Evolutionary conservation across 1,140 invertebrate genomes (phyloP).

Genomic region (Pararge aegeria): DNA sequence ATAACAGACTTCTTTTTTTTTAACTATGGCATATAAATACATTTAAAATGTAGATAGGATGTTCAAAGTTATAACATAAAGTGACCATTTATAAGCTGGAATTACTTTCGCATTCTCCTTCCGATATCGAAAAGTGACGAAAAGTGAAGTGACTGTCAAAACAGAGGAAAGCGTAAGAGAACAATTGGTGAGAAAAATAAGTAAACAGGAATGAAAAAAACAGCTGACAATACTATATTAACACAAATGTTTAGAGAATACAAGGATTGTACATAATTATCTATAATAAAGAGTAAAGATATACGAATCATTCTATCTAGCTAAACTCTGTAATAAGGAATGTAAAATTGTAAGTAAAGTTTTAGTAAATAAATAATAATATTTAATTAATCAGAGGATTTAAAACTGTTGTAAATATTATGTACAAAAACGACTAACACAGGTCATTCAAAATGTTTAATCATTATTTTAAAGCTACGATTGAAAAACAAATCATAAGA

Average conservation of each 20-base stretch:
- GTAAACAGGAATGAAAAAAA: conserved; percentile 62
- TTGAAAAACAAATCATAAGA: no score
- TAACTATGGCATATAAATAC: conserved; percentile 2
- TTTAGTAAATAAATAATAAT: conserved; percentile 41
- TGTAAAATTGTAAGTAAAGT: conserved; percentile 71
- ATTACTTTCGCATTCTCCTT: conserved; percentile 20
- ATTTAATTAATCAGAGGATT: conserved; percentile 43
- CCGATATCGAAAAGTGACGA: conserved; percentile 1
- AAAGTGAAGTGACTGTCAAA: conserved; percentile 20
- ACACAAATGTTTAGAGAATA: conserved; percentile 64
- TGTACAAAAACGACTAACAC: conserved; percentile 34
- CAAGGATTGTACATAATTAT: conserved; percentile 59
- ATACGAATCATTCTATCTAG: conserved; percentile 74
- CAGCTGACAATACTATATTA: conserved; percentile 77
- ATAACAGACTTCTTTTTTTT: no score
- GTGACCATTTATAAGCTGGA: conserved; percentile 12
- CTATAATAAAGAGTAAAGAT: conserved; percentile 59
- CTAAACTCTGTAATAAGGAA: conserved; percentile 56
- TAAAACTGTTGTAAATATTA: conserved; percentile 63
- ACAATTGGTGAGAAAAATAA: conserved; percentile 9
- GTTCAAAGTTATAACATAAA: conserved; percentile 27
- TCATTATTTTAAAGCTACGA: no score
- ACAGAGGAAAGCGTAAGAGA: not conserved
- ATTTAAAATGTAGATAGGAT: conserved; percentile 30
- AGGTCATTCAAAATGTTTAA: conserved; percentile 30